Conservation (phyloP, 2,797 vertebrate genomes). For the Limnodromus scolopaceus region DNA sequence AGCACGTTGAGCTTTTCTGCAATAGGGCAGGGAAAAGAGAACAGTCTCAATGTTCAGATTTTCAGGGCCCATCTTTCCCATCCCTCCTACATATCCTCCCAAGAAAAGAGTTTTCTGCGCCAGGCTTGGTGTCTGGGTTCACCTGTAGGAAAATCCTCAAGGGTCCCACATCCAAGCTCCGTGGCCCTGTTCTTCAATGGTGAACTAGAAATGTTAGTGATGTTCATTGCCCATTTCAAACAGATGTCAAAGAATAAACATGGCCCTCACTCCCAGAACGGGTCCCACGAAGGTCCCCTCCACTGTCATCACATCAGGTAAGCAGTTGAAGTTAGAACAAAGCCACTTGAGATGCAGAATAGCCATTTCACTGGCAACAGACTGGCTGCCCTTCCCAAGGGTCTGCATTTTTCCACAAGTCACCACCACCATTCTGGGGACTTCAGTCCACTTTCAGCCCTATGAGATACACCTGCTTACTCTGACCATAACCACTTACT, state of each 20-base stretch:
- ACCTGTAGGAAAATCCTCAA: not conserved
- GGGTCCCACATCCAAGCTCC: not conserved
- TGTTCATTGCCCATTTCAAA: not conserved
- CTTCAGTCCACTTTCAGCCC: not conserved
- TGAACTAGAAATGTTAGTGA: not conserved
- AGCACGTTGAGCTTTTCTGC: not conserved
- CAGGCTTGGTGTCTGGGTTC: not conserved
- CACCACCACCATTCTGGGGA: not conserved
- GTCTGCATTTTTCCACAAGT: not conserved
- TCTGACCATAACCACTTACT: not conserved
- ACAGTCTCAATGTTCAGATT: not conserved
- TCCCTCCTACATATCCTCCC: not conserved
- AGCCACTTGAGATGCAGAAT: rapidly evolving
- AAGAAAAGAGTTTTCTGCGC: not conserved
- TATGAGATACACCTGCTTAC: not conserved
- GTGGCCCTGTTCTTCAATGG: not conserved
- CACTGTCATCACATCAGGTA: not conserved
- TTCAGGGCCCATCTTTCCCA: not conserved
- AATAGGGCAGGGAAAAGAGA: not conserved
- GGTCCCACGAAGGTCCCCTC: not conserved
- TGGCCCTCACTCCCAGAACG: rapidly evolving
- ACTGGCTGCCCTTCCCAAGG: not conserved
- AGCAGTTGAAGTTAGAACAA: not conserved
- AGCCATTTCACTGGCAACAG: not conserved
- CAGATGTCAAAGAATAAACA: not conserved